Conservation (phyloP, 2,113 vertebrate species). For the Petrocephalus microphthalmus region DNA sequence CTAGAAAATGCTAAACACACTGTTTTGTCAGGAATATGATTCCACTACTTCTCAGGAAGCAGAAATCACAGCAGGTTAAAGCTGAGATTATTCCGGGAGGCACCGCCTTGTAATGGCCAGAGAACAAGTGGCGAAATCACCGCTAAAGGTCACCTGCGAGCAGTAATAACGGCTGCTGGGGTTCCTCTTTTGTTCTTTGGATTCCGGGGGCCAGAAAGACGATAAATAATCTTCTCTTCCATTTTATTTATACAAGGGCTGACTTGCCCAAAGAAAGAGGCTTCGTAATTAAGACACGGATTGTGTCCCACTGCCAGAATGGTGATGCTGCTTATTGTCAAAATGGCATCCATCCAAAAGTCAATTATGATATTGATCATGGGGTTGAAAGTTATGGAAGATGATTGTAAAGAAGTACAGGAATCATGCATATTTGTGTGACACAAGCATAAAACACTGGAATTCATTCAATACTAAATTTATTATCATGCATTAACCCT, state of each 20-base stretch:
- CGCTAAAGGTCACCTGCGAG: constrained; percentile 60
- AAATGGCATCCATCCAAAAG: constrained; percentile 43
- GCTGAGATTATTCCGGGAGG: constrained; percentile 21
- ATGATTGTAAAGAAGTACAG: constrained; percentile 28
- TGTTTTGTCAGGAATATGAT: background rate
- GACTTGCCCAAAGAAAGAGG: constrained; percentile 35
- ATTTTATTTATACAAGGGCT: constrained; percentile 46
- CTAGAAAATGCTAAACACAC: background rate
- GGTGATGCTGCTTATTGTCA: constrained; percentile 43
- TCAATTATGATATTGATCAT: constrained; percentile 53
- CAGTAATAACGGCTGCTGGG: constrained; percentile 46
- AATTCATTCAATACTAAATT: constrained; percentile 43
- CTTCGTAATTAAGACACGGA: constrained; percentile 38
- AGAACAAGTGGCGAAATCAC: constrained; percentile 45
- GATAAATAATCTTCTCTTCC: constrained; percentile 37
- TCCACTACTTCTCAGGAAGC: background rate
- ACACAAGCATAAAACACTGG: constrained; percentile 44
- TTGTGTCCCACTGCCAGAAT: constrained; percentile 28
- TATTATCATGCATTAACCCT: constrained; percentile 41
- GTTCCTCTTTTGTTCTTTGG: constrained; percentile 57
- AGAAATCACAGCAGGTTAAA: constrained; percentile 2
- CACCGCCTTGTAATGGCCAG: constrained; percentile 55
- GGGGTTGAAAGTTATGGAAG: constrained; percentile 45
- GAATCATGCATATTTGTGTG: constrained; percentile 40
- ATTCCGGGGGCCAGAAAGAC: constrained; percentile 30